A percentile compares a stretch with the other conserved stretches of the same genome.
phyloP scores from a whole-genome alignment of 2,888 invertebrate genomes.

The Piscicola geometra region DNA sequence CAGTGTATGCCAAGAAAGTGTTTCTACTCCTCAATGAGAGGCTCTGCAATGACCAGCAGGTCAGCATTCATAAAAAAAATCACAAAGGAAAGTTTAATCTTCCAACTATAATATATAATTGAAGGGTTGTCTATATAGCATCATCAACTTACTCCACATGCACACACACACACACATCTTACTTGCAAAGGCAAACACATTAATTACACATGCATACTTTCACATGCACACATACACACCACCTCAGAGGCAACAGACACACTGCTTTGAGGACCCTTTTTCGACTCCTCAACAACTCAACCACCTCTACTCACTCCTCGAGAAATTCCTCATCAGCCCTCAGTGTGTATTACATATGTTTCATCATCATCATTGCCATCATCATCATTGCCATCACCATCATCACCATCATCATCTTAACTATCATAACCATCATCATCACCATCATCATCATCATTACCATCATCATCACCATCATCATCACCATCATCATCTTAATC shows the following conservation, averaged over 20 bases:
- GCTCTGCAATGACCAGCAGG: neutral
- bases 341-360: neutral
- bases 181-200: too few species aligned
- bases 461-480: conserved; percentile 1
- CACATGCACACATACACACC: too few species aligned
- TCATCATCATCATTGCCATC: neutral
- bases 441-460: conserved; percentile 19
- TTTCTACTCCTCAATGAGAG: neutral
- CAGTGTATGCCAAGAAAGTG: neutral
- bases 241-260: too few species aligned
- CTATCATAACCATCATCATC: conserved; percentile 1
- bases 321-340: neutral
- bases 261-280: neutral
- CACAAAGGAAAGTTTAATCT: too few species aligned
- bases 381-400: conserved; percentile 10
- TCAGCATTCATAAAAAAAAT: neutral
- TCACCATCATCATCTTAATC: conserved; percentile 2
- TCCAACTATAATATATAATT: too few species aligned
- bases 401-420: neutral
- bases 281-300: neutral
- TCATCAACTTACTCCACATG: too few species aligned
- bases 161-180: too few species aligned
- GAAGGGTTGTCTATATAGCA: too few species aligned
- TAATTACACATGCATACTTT: too few species aligned
- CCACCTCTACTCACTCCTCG: neutral